Percentiles rank a stretch among this genome's conserved stretches.
These are phyloP conservation scores for Pyrgus malvae DNA, from an alignment of 2,888 invertebrate species.

Conservation along the genomic window DNA sequence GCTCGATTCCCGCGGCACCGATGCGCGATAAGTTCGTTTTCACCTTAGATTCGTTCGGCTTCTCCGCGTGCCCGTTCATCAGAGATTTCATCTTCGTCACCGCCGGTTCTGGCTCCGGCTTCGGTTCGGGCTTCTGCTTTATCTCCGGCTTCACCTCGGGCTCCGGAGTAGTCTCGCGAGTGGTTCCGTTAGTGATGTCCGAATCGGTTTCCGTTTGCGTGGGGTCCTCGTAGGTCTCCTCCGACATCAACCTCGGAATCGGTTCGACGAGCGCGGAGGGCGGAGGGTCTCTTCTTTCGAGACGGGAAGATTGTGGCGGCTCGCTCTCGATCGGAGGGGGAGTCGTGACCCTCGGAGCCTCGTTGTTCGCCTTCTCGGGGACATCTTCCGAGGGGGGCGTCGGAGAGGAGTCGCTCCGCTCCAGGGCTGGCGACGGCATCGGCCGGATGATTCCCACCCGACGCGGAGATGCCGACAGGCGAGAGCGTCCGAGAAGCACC, in stretches of 20 bases:
- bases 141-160: conserved; percentile 34
- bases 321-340: conserved; percentile 40
- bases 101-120: neutral
- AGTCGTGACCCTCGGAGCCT: conserved; percentile 40
- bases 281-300: conserved; percentile 47
- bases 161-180: conserved; percentile 4
- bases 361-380: conserved; percentile 37
- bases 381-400: conserved; percentile 32
- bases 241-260: conserved; percentile 49
- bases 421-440: conserved; percentile 55
- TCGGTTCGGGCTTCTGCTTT: conserved; percentile 30
- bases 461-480: conserved; percentile 54
- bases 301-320: conserved; percentile 34
- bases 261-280: conserved; percentile 71
- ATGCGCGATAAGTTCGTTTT: conserved; percentile 45
- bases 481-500: conserved; percentile 58
- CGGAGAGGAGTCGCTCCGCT: conserved; percentile 35
- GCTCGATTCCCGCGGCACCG: conserved; percentile 56
- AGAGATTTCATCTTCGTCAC: conserved; percentile 34
- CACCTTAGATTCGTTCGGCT: conserved; percentile 30
- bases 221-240: conserved; percentile 45
- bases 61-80: conserved; percentile 47
- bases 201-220: conserved; percentile 25
- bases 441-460: conserved; percentile 83
- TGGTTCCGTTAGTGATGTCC: neutral